Base-by-base conservation (phyloP, 2,113 vertebrate species). In the Mesitornis unicolor region DNA sequence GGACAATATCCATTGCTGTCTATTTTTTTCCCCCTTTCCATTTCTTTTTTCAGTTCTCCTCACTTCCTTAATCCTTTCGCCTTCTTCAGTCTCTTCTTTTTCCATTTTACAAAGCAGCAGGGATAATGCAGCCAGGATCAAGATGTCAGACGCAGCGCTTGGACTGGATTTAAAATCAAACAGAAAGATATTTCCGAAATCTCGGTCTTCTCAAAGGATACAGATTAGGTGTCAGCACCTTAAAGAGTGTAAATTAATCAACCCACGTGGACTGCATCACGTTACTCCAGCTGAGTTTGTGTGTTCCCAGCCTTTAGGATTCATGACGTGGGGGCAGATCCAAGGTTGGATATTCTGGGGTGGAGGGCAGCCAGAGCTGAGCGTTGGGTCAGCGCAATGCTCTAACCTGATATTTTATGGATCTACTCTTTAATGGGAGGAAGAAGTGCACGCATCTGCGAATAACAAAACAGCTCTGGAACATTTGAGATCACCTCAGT, bases 1-100 rank as follows among this genome's bases (percentile, higher is more conserved):
- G 8, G 8, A 43, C 8, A 59, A 14, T 51, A 4, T 3, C 7
- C 1, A 0, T 26, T 80, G 24, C 15, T 64, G 11, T 35, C 20
- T 9, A 4, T 31, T 25, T 56, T 38, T 20, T 31, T 31, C 31
- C 10, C 47, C 28, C 25, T 29, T 50, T 53, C 29, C 10, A 1
- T 35, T 51, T 69, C 18, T 53, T 35, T 40, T 56, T n/a, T 29
- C 33, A 9, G 2, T 13, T 61, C 40, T 60, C 8, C 4, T 76
- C 21, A 0, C 40, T 67, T 65, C 35, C 3, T 2, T 33, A 21
- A 6, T n/a, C 22, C 28, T 60, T 80, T 20, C 15, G 15, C 48
- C 59, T 92, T 65, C 67, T 60, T 71, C 13, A 1, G 6, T 8
- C 5, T 70, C 40, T 42, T 59, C 26, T 36, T 59, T 61, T 40